Evolutionary conservation across 2,797 vertebrate species (phyloP), one percentile per base, ranked within the genome.

Genomic region (Sebastolobus alascanus): DNA sequence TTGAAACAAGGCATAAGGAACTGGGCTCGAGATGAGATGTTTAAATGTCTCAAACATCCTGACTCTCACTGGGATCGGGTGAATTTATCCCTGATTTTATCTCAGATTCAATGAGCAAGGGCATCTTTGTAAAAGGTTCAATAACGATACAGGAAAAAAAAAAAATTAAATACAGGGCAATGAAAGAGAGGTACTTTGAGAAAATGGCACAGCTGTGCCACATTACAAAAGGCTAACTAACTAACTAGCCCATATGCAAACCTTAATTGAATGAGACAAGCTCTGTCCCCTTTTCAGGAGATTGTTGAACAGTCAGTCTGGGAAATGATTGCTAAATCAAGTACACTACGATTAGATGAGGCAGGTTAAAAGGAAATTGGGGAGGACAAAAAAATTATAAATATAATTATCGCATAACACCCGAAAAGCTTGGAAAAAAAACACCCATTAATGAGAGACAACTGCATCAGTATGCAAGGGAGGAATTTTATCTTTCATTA

Each of bases 281-380:
- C n/a, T 10, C 55, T 22, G 40, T 33, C 14, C 18, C 18, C 16
- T 38, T 75, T 61, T 69, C n/a, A 79, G 14, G 16, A 61, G 9
- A 68, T 3, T 46, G 35, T 55, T 61, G 25, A 66, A 40, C 18
- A 61, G n/a, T 46, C 13, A 50, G 52, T 70, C 2, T 29, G 3
- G 37, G 63, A 25, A 72, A 64, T 64, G 12, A 61, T 64, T 35
- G n/a, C 65, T 83, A 61, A 69, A 73, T 73, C 50, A 71, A 68
- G 58, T 59, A 46, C 33, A 61, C 22, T 37, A 16, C 9, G 3
- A 58, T n/a, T 29, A 56, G 14, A 77, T 66, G 22, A 73, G 11
- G 33, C n/a, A 25, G 50, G 58, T 59, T 52, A 22, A 77, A 63
- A 9, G 8, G 52, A 61, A 68, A 63, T 2, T 20, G 8, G 7